Evolutionary conservation across 2,888 invertebrate genomes (phyloP), one percentile per base, ranked within the genome.

Genomic region (Cantharis flavilabris): DNA sequence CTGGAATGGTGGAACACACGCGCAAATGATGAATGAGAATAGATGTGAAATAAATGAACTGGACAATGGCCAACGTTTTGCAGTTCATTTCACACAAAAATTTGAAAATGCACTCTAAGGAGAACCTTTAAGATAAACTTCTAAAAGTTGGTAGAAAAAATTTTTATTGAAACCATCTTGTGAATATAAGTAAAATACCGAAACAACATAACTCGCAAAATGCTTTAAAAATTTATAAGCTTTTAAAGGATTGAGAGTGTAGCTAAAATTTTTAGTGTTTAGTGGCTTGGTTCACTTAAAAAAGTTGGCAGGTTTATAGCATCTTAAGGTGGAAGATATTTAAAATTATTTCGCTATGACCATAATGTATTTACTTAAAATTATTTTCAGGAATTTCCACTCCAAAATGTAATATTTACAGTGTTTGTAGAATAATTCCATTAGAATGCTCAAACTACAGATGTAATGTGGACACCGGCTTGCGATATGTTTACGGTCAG

Each of bases 21-120:
- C 78, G 78, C 78, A 75, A 80, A 82, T 83, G 85, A 85, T 84
- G 82, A 83, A 85, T 84, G 83, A 80, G 80, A 82, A 82, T 83
- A 82, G 83, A 85, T 85, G 84, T 80, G 84, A 85, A 86, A 85
- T 84, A 86, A 87, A 87, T 86, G 87, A 86, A 84, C 85, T 86
- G 87, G 87, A 87, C 87, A 86, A 86, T 85, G 85, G 86, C 84
- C 84, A 83, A 84, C 84, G 82, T 83, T 85, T 86, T 83, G 83
- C 85, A 84, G 84, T 84, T 86, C 86, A 86, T 86, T 87, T 86
- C 81, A 81, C 80, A 76, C 80, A 77, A 82, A 81, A 83, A 81
- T 69, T 63, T 26, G 62, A 75, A 72, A 65, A 23, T 23, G 20
- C 16, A 23, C 13, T 33, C 33, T 33, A 33, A 33, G 33, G 33